A percentile compares a stretch with the other conserved stretches of the same genome.
Evolutionary conservation across 2,797 vertebrate species (phyloP).

Genomic region (Oophaga sylvatica): DNA sequence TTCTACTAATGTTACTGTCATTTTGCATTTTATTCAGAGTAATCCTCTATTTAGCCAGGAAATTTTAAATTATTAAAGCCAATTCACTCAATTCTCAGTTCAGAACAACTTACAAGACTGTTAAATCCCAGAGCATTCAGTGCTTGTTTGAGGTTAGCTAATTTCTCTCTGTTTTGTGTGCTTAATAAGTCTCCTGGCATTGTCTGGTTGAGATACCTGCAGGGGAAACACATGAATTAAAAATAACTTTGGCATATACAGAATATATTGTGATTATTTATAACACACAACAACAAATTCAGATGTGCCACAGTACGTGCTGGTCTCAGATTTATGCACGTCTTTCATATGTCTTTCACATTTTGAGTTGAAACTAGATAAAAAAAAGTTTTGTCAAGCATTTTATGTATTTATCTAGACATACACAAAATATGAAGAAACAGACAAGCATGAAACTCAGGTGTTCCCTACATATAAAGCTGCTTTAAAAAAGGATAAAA

Average conservation of each 20-base stretch:
- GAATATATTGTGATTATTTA: conserved; percentile 21
- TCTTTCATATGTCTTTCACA: neutral
- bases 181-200: conserved; percentile 71
- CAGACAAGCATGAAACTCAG: no score
- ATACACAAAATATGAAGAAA: no score
- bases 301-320: neutral
- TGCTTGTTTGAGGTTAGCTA: conserved; percentile 83
- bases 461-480: no score
- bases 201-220: conserved; percentile 82
- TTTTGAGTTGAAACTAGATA: neutral
- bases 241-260: neutral
- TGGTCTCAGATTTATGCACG: neutral
- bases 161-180: conserved; percentile 82
- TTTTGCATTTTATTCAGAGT: conserved; percentile 3
- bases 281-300: neutral
- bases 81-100: neutral
- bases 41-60: neutral
- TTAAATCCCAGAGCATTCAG: conserved; percentile 85
- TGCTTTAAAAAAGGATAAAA: no score
- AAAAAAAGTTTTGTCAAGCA: no score
- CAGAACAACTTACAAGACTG: conserved; percentile 80
- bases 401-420: no score
- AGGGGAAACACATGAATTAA: conserved; percentile 11
- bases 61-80: conserved; percentile 1
- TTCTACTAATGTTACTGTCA: neutral